Conservation (phyloP, 2,888 invertebrate species). For the Rapana venosa region DNA sequence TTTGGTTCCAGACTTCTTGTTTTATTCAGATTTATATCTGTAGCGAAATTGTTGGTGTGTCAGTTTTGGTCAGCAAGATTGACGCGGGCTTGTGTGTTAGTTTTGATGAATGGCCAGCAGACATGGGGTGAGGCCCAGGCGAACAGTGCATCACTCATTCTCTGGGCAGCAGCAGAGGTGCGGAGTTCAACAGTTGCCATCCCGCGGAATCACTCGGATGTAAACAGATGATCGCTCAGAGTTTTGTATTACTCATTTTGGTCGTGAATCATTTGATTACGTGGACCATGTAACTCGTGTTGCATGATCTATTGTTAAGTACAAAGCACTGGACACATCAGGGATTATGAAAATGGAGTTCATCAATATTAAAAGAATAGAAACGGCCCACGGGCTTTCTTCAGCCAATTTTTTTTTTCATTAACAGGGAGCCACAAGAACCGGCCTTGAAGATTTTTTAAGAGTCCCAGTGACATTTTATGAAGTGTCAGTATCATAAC, state of each 20-base stretch:
- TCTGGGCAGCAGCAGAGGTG: not conserved
- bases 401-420: too few species aligned
- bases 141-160: not conserved
- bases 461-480: too few species aligned
- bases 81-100: not conserved
- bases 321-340: too few species aligned
- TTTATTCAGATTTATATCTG: not conserved
- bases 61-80: not conserved
- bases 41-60: not conserved
- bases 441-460: too few species aligned
- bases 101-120: not conserved
- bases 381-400: too few species aligned
- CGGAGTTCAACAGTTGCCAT: slow-evolving; percentile 25
- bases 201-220: slow-evolving; percentile 6
- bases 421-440: too few species aligned
- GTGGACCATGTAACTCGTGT: not conserved
- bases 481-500: too few species aligned
- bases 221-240: slow-evolving; percentile 7
- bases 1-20: not conserved
- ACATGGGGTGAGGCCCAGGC: not conserved
- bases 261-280: not conserved
- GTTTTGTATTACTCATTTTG: not conserved
- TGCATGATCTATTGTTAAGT: not conserved
- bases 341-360: too few species aligned
- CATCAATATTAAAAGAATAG: too few species aligned